Evolutionary conservation across 2,888 invertebrate species (phyloP), one percentile per base, ranked within the genome.

Genomic region (Leptopilina syphax): DNA sequence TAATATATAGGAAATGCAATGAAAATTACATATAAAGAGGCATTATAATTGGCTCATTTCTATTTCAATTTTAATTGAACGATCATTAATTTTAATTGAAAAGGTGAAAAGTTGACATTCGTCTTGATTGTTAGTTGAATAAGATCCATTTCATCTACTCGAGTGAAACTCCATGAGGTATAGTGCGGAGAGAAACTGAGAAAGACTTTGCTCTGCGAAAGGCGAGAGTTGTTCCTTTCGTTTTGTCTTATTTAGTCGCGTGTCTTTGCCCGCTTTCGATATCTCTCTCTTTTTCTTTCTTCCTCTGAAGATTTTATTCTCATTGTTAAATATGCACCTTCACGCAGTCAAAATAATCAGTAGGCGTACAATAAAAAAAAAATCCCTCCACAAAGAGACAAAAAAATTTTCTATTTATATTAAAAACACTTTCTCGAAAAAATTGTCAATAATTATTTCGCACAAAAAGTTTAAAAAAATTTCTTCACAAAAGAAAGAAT

Each of bases 321-420:
- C 77, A 41, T 76, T 41, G 66, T 73, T 50, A 50, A 10, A 50
- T 73, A 73, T 73, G 54, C 73, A 73, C 73, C 73, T 70, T 73
- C 50, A 54, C n/a, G 8, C 8, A 54, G 73, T 57, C 73, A 9
- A 73, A 54, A 54, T 34, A 54, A 54, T 57, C 57, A 73, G 57
- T 73, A 34, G 70, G 57, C 54, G 57, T n/a, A 54, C 73, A 73
- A 57, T 27, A 73, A 73, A 24, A 73, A 73, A 73, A 76, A 8
- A 44, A 34, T 80, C 79, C 80, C 70, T 79, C 79, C 68, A 50
- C 8, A 50, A 1, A 81, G 73, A 78, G 79, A 77, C 80, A 68
- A 70, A 65, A 67, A 47, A 54, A 18, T 24, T 3, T 34, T 4
- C 34, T 2, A 34, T 34, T 34, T 34, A 1, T 4, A 3, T 34